Conservation (phyloP, 2,797 vertebrate species). For the Parauchenoglanis punctatus region DNA sequence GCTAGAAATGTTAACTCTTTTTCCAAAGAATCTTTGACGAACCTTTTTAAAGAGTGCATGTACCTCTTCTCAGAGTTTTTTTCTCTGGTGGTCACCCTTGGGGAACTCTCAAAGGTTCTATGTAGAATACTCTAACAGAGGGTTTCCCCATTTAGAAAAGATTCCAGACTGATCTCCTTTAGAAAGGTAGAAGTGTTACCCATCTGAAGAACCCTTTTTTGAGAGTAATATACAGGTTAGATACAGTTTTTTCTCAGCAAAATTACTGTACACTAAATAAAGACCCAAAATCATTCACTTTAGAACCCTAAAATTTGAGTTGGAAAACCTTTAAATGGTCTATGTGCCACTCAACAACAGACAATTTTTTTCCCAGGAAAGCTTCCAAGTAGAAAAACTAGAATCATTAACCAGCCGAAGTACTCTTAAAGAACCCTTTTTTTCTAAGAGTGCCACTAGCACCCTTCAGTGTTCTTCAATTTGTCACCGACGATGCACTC, state of each 20-base stretch:
- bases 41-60: not conserved
- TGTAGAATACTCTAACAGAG: not conserved
- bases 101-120: not conserved
- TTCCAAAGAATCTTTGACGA: not conserved
- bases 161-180: not conserved
- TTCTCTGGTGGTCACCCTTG: not conserved
- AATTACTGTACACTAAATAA: not conserved
- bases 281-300: not conserved
- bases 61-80: not conserved
- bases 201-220: not conserved
- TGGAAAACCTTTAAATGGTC: not conserved
- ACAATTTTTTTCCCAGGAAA: not conserved
- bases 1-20: not conserved
- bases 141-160: not conserved
- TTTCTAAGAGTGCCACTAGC: not conserved
- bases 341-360: not conserved
- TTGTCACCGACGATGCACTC: not conserved
- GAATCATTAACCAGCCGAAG: too few species aligned
- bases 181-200: not conserved
- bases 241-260: not conserved
- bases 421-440: not conserved
- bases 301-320: not conserved
- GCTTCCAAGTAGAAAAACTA: not conserved
- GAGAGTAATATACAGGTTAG: not conserved
- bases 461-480: not conserved